Percentiles rank a stretch among this genome's conserved stretches.
phyloP scores from a whole-genome alignment of 2,113 vertebrate genomes.

The Poecilia latipinna region DNA sequence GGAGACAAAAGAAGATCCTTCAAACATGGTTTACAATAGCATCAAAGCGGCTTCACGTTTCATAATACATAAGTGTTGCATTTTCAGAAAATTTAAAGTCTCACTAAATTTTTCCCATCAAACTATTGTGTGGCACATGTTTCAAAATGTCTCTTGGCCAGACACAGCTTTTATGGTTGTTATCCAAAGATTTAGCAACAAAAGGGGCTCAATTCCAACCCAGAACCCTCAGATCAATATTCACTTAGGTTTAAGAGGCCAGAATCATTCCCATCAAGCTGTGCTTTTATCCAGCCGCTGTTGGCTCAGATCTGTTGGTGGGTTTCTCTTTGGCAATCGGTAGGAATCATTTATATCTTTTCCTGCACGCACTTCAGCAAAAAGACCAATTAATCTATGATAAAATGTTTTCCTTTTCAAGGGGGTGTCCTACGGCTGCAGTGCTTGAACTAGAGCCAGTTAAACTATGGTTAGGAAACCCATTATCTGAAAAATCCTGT shows the following conservation, averaged over 20 bases:
- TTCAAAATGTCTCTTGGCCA: constrained; percentile 24
- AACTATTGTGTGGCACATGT: background rate
- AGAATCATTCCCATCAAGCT: constrained; percentile 63
- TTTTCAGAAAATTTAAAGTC: background rate
- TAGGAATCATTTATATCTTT: constrained; percentile 60
- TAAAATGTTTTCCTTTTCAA: constrained; percentile 18
- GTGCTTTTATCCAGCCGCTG: constrained; percentile 61
- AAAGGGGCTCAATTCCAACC: constrained; percentile 65
- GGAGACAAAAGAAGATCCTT: background rate
- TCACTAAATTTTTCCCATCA: background rate
- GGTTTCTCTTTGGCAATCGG: constrained; percentile 53
- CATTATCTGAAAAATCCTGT: background rate
- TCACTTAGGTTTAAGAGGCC: constrained; percentile 70
- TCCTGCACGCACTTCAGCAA: constrained; percentile 50
- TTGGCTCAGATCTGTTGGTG: constrained; percentile 40
- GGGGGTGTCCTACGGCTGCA: background rate
- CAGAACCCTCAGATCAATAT: constrained; percentile 72
- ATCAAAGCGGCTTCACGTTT: background rate
- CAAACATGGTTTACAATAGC: background rate
- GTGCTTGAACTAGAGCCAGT: background rate
- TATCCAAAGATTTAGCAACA: constrained; percentile 52
- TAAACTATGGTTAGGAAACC: background rate
- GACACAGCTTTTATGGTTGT: constrained; percentile 31
- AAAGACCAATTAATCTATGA: constrained; percentile 37
- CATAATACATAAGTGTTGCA: background rate